Evolutionary conservation across 2,888 invertebrate genomes (phyloP).

Genomic region (Nymphalis c-album): DNA sequence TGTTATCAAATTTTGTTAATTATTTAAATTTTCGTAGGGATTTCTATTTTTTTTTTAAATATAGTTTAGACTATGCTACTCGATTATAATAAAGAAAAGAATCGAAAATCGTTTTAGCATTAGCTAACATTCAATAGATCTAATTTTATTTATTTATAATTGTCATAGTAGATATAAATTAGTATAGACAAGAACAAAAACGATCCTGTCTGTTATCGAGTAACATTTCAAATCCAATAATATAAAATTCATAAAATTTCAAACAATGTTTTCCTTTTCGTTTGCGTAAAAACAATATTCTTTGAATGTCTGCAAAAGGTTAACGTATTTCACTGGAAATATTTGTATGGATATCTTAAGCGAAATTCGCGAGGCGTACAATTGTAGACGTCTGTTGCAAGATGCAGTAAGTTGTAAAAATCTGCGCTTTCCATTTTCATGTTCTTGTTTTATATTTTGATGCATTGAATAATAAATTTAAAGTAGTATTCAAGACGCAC

Average conservation of each 20-base stretch:
- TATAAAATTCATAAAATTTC: neutral
- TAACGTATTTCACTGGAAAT: neutral
- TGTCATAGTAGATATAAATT: too few species aligned
- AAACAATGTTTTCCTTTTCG: neutral
- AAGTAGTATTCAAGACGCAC: constrained; percentile 7
- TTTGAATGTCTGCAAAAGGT: neutral
- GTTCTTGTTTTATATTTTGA: constrained; percentile 3
- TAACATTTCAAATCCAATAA: too few species aligned
- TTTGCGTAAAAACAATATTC: neutral
- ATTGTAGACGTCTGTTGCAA: constrained; percentile 1
- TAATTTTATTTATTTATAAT: too few species aligned
- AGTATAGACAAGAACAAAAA: too few species aligned
- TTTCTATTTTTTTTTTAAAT: too few species aligned
- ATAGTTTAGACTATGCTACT: too few species aligned
- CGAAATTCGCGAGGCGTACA: neutral
- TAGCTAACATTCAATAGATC: too few species aligned
- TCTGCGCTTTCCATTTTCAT: constrained; percentile 1
- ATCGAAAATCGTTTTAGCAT: too few species aligned
- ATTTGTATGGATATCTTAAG: constrained; percentile 4
- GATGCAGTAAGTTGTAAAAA: constrained; percentile 7
- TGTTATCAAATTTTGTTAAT: too few species aligned
- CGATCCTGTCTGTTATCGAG: too few species aligned
- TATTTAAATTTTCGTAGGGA: too few species aligned
- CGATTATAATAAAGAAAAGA: too few species aligned
- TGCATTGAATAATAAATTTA: constrained; percentile 4